phyloP scores from a whole-genome alignment of 2,888 invertebrate species.

The Hypolimnas misippus region DNA sequence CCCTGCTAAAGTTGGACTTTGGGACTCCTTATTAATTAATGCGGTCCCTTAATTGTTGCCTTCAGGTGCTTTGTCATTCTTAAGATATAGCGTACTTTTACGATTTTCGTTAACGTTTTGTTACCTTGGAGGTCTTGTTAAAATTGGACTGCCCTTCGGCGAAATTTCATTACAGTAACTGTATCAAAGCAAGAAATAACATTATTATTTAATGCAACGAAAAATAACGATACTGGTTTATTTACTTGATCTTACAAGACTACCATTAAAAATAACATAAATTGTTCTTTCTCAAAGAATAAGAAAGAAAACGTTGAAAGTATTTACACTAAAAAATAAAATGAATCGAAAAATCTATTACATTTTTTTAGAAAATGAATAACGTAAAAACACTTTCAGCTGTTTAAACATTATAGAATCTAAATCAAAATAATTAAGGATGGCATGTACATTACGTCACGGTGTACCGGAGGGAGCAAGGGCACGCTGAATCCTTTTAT shows the following conservation, averaged over 20 bases:
- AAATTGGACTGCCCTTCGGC: constrained; percentile 7
- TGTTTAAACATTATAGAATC: neutral
- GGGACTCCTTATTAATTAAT: constrained; percentile 72
- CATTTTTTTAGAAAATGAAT: no score
- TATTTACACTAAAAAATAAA: neutral
- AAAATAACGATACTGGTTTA: neutral
- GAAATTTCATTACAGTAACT: neutral
- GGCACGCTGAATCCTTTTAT: constrained; percentile 50
- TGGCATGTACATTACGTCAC: constrained; percentile 9
- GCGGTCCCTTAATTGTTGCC: constrained; percentile 63
- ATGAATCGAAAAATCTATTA: no score
- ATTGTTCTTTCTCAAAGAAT: neutral
- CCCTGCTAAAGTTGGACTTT: constrained; percentile 32
- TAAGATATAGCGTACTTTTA: constrained; percentile 25
- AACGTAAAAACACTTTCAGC: neutral
- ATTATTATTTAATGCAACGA: neutral
- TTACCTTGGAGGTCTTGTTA: constrained; percentile 9
- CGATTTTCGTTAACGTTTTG: constrained; percentile 1
- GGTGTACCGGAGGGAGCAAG: constrained; percentile 10
- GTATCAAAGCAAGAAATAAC: neutral
- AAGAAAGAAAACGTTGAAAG: neutral
- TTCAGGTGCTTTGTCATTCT: constrained; percentile 45
- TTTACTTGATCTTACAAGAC: neutral
- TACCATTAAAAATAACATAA: neutral
- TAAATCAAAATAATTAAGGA: constrained; percentile 4